Conservation (phyloP, 2,888 invertebrate species). For the Mythimna lalbum region DNA sequence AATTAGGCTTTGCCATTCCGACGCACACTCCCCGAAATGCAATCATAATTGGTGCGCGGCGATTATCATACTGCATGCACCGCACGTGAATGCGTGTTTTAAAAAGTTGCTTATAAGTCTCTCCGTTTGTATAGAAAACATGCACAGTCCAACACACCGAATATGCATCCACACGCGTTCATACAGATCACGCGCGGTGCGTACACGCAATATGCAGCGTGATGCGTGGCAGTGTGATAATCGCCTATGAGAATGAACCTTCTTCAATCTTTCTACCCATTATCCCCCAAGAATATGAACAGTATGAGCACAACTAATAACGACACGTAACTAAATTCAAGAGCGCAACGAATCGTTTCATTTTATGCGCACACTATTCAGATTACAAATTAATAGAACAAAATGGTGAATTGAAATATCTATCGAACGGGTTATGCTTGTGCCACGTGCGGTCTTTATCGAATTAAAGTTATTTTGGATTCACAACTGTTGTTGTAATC, state of each 20-base stretch:
- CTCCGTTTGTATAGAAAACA: no score
- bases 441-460: conserved; percentile 55
- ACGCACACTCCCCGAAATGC: no score
- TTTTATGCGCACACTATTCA: conserved; percentile 71
- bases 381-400: conserved; percentile 71
- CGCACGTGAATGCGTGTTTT: no score
- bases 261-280: conserved; percentile 2
- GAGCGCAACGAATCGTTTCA: conserved; percentile 82
- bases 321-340: conserved; percentile 86
- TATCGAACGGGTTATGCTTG: conserved; percentile 49
- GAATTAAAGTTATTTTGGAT: conserved; percentile 23
- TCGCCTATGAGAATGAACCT: conserved; percentile 31
- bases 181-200: no score
- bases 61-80: no score
- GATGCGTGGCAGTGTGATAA: no score
- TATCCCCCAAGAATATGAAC: conserved; percentile 30
- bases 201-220: no score
- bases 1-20: no score
- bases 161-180: no score
- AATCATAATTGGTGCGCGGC: no score
- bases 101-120: no score
- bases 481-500: conserved; percentile 25
- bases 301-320: conserved; percentile 76
- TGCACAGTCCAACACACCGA: no score
- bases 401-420: conserved; percentile 64